These are phyloP conservation scores for Andricus curvator DNA, from an alignment of 2,888 invertebrate genomes.

Conservation along the genomic window DNA sequence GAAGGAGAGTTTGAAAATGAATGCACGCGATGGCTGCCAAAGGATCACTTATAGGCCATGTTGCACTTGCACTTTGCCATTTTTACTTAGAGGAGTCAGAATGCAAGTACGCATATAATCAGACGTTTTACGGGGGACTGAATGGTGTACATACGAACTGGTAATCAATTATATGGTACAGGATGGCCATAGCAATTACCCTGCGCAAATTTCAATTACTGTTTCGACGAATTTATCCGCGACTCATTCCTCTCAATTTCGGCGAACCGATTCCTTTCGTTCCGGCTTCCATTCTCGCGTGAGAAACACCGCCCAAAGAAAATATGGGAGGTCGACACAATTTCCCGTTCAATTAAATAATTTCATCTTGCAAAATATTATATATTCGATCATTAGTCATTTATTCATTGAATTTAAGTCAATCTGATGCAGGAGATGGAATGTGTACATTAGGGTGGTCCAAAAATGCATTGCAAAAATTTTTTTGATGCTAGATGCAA, in stretches of 20 bases:
- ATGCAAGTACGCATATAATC: slow-evolving; percentile 28
- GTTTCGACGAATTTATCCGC: slow-evolving; percentile 43
- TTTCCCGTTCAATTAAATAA: slow-evolving; percentile 13
- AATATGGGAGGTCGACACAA: slow-evolving; percentile 25
- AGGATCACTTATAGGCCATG: slow-evolving; percentile 33
- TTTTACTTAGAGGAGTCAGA: slow-evolving; percentile 28
- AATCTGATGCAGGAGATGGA: neutral
- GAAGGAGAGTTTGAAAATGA: slow-evolving; percentile 26
- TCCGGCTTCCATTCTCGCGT: slow-evolving; percentile 41
- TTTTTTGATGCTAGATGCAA: no score
- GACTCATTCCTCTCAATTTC: slow-evolving; percentile 40
- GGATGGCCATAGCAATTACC: slow-evolving; percentile 62
- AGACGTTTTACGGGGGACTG: slow-evolving; percentile 19
- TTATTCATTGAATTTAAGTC: neutral
- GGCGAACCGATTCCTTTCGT: slow-evolving; percentile 36
- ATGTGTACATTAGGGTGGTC: no score
- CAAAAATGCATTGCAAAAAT: no score
- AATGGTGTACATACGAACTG: slow-evolving; percentile 41
- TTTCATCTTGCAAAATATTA: neutral
- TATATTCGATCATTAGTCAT: neutral
- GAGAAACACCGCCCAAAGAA: slow-evolving; percentile 35
- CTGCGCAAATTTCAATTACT: slow-evolving; percentile 67
- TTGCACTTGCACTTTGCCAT: slow-evolving; percentile 23
- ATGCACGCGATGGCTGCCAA: slow-evolving; percentile 39
- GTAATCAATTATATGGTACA: slow-evolving; percentile 54